Conservation (phyloP, 2,888 invertebrate species). For the Ichneumoninae sp. region DNA sequence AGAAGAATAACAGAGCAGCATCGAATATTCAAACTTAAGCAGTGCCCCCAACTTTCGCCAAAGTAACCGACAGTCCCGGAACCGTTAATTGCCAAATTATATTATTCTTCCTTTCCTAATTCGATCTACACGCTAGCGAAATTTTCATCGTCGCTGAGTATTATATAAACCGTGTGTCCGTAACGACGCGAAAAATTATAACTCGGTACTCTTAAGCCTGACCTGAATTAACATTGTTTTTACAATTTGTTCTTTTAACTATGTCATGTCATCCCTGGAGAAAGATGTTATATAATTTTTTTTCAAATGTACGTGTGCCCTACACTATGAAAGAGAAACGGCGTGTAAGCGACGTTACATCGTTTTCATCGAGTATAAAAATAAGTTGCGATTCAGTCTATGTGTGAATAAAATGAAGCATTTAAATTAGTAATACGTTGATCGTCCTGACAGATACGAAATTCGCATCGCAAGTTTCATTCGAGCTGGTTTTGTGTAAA, state of each 20-base stretch:
- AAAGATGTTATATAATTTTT: background rate
- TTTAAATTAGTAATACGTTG: constrained; percentile 57
- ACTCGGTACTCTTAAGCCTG: constrained; percentile 15
- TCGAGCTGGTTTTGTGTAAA: constrained; percentile 3
- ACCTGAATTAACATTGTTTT: constrained; percentile 28
- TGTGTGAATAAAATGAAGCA: constrained; percentile 44
- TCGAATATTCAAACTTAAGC: constrained; percentile 30
- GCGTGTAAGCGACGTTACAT: constrained; percentile 20
- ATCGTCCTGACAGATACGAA: constrained; percentile 38
- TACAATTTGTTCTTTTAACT: background rate
- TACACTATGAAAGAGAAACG: constrained; percentile 21
- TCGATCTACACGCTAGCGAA: constrained; percentile 8
- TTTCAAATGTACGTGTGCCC: background rate
- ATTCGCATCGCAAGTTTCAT: constrained; percentile 1
- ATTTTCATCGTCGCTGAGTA: constrained; percentile 36
- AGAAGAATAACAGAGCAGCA: constrained; percentile 26
- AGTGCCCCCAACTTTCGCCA: constrained; percentile 20
- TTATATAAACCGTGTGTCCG: background rate
- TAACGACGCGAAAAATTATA: background rate
- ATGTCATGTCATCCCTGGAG: background rate
- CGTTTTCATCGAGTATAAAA: constrained; percentile 30
- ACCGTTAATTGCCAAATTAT: constrained; percentile 24
- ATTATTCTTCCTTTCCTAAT: constrained; percentile 3
- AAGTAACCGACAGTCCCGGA: constrained; percentile 37
- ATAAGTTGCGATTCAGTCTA: constrained; percentile 53